Conservation (phyloP, 2,113 vertebrate species). For the Notiomystis cincta region DNA sequence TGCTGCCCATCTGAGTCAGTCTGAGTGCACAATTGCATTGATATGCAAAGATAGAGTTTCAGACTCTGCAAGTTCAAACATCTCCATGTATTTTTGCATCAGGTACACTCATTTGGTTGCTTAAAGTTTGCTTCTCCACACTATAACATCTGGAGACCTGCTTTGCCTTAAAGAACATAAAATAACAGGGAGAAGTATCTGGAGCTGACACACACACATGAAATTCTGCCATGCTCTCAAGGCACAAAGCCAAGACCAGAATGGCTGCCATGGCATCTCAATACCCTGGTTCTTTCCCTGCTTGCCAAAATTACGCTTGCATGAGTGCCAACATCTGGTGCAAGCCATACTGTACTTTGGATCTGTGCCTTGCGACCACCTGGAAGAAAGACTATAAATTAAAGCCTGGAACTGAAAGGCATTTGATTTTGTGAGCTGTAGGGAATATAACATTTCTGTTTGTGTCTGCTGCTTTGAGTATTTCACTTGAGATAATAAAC, state of each 20-base stretch:
- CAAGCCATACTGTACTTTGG: slow-evolving; percentile 11
- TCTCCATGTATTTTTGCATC: not conserved
- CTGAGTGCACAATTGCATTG: not conserved
- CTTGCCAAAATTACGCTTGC: slow-evolving; percentile 14
- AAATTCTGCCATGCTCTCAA: not conserved
- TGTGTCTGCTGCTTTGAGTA: not conserved
- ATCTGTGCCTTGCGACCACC: slow-evolving; percentile 1
- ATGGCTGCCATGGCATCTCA: not conserved
- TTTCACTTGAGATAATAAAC: not conserved
- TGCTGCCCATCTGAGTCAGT: not conserved
- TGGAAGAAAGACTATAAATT: not conserved
- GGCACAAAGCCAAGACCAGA: not conserved
- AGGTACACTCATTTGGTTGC: not conserved
- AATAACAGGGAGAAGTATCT: not conserved
- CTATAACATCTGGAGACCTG: not conserved
- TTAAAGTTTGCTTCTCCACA: not conserved
- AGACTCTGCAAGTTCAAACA: not conserved
- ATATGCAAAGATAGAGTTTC: not conserved
- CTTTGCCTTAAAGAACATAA: not conserved
- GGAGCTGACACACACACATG: not conserved
- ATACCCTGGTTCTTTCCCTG: not conserved
- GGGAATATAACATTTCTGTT: not conserved
- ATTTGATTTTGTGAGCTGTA: slow-evolving; percentile 19
- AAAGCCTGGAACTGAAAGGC: not conserved
- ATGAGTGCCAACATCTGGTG: slow-evolving; percentile 20